Conservation (phyloP, 2,113 vertebrate species). For the Nipponia nippon region DNA sequence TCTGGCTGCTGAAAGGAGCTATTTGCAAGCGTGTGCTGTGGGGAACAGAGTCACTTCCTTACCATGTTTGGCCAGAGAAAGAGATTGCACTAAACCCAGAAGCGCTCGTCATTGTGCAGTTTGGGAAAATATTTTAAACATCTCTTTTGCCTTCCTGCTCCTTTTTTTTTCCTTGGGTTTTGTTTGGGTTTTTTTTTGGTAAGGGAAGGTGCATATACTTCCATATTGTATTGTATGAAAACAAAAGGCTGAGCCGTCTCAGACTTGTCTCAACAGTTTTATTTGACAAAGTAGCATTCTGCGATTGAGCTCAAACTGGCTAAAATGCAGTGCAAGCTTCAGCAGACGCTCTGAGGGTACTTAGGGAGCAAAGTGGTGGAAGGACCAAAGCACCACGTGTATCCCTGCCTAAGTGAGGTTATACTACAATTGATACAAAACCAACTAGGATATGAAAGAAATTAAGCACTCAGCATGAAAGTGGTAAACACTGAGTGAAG, state of each 20-base stretch:
- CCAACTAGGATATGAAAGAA: not conserved
- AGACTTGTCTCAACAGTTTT: not conserved
- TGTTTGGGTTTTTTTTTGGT: not conserved
- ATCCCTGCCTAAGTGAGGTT: not conserved
- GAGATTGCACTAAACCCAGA: constrained; percentile 39
- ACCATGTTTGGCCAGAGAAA: constrained; percentile 64
- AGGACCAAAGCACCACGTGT: not conserved
- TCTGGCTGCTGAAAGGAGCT: constrained; percentile 46
- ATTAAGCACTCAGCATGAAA: not conserved
- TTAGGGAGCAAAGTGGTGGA: not conserved
- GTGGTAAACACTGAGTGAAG: not conserved
- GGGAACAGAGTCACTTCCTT: constrained; percentile 70
- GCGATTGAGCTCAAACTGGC: not conserved
- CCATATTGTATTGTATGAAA: not conserved
- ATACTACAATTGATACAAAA: not conserved
- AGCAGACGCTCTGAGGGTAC: not conserved
- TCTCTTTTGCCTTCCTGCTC: constrained; percentile 17
- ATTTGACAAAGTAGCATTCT: not conserved
- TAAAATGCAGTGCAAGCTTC: not conserved
- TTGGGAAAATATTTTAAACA: constrained; percentile 38
- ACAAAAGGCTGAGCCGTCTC: not conserved
- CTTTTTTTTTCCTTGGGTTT: not conserved
- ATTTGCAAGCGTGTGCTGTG: constrained; percentile 30
- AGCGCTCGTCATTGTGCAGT: constrained; percentile 2
- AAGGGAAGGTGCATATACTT: not conserved